Base-by-base conservation (phyloP, 53 echinoderm and acorn worm species). In the Pentamera pediparva region DNA sequence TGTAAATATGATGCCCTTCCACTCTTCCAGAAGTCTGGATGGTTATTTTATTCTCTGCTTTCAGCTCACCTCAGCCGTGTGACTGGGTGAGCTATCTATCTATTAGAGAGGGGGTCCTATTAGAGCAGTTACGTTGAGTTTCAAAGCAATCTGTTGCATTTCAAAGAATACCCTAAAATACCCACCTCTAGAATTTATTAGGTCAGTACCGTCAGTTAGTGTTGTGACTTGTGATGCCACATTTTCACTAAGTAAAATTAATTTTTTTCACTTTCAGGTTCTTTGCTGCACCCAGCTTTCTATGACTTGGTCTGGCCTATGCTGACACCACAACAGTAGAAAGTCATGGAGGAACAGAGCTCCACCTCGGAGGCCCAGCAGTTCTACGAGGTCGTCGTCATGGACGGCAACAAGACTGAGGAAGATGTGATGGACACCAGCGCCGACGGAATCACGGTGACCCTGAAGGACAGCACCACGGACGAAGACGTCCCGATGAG, bases 391-490 rank as follows among this genome's bases (percentile, higher is more conserved):
- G 67, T 67, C 26, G 67, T 67, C 17, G 67, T 67, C 11, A 67
- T 67, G 67, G 67, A 67, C 67, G 45, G 67, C 25, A 67, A 28
- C 8, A 39, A 67, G 27, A 41, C 40, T 52, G 73, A 72, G 10
- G 73, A 51, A 12, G 63, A 63, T 35, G 63, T 30, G 2, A 18
- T 72, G 27, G 73, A 72, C 32, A 67, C 19, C 1, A 24, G 41
- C 20, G 40, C 67, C 20, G 67, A 67, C 45, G 73, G 73, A 6
- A 72, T 72, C 19, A 72, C 73, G 7, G 73, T 72, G 8, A 72
- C 73, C 35, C 55, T 72, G 30, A 72, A 72, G 54, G 73, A 72
- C 54, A 72, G 73, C 54, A 72, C 73, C 55, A 54, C 52, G 29
- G 73, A 72, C 36, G 73, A 72, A 72, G 73, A 72, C 27, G 34